These are phyloP conservation scores for Nasonia oneida DNA, from an alignment of 2,888 invertebrate species.

Conservation along the genomic window DNA sequence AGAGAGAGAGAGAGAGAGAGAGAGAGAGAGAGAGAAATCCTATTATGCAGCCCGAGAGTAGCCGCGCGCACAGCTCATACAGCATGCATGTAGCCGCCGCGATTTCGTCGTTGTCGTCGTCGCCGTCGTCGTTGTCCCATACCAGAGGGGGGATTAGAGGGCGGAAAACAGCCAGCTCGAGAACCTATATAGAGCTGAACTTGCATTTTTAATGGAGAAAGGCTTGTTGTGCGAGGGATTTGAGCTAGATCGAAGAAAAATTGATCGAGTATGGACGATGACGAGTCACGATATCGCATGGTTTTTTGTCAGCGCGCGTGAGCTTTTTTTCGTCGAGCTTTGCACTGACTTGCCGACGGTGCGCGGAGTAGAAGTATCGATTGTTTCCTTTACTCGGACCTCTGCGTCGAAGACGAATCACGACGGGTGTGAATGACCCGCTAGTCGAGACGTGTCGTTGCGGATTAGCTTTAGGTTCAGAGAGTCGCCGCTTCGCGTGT, in stretches of 20 bases:
- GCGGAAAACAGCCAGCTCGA: background rate
- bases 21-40: constrained; percentile 43
- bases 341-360: too few relatives aligned
- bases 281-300: background rate
- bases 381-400: background rate
- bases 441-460: background rate
- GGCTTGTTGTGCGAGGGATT: constrained; percentile 4
- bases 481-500: background rate
- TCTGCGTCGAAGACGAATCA: too few relatives aligned
- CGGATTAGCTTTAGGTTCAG: background rate
- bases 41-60: constrained; percentile 41
- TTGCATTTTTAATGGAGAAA: constrained; percentile 37
- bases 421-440: background rate
- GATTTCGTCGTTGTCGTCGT: background rate
- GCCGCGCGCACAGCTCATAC: background rate
- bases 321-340: too few relatives aligned
- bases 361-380: background rate
- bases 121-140: background rate
- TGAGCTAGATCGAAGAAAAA: background rate
- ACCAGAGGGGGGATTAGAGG: background rate
- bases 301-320: background rate
- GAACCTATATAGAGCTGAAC: background rate
- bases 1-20: background rate
- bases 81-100: background rate
- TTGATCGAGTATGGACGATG: background rate